These are phyloP conservation scores for Rhinogobio ventralis DNA, from an alignment of 2,797 vertebrate species.

Conservation along the genomic window DNA sequence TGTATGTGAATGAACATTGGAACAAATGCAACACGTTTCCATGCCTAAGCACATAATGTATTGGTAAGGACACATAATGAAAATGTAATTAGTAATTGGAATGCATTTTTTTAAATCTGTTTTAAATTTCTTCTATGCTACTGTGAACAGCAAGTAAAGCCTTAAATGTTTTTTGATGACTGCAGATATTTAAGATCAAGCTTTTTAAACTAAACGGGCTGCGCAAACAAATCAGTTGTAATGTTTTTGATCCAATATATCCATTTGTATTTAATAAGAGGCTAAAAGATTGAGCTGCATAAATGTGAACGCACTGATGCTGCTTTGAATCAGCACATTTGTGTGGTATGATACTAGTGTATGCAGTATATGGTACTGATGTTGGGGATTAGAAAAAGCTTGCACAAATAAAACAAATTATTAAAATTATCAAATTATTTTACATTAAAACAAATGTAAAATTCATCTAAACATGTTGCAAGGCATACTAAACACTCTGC, in stretches of 20 bases:
- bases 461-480: background rate
- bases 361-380: background rate
- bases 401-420: no score
- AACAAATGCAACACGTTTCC: constrained; percentile 73
- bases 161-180: background rate
- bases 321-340: background rate
- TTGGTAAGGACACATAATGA: background rate
- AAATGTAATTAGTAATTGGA: background rate
- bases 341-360: background rate
- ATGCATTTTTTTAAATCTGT: background rate
- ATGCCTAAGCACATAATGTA: constrained; percentile 69
- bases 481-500: background rate
- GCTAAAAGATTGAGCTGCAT: background rate
- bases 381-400: background rate
- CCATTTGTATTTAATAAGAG: background rate
- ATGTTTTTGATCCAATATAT: background rate
- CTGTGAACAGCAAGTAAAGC: background rate
- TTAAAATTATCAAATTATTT: no score
- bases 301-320: background rate
- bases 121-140: background rate
- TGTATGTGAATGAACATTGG: constrained; percentile 80
- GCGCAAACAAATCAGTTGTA: background rate
- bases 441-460: no score
- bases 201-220: background rate
- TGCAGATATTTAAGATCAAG: background rate